These are phyloP conservation scores for Hydropotes inermis DNA, from an alignment of 2,113 vertebrate species.

Conservation along the genomic window DNA sequence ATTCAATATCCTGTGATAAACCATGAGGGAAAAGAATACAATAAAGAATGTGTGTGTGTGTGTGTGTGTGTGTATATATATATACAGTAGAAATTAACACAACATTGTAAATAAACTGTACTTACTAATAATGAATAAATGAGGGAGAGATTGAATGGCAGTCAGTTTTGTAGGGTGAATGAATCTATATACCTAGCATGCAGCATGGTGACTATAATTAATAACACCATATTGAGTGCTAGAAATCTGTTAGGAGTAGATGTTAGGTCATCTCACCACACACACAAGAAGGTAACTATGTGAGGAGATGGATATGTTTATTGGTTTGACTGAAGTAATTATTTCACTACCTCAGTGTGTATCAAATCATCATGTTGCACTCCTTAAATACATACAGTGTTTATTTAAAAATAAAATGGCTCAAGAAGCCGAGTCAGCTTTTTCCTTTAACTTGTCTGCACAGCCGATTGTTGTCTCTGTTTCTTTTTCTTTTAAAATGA, in stretches of 20 bases:
- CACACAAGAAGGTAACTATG: neutral
- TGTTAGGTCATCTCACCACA: neutral
- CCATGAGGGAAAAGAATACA: neutral
- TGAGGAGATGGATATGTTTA: neutral
- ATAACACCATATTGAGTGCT: neutral
- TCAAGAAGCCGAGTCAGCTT: neutral
- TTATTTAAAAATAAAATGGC: neutral
- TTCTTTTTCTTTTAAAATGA: neutral
- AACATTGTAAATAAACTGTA: neutral
- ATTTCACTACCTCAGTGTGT: neutral
- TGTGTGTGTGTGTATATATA: too few relatives aligned
- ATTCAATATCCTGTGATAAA: neutral
- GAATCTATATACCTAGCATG: rapidly evolving
- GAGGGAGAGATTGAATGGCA: neutral
- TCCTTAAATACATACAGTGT: neutral
- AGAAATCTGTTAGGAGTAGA: neutral
- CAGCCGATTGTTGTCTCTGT: neutral
- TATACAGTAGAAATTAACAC: neutral
- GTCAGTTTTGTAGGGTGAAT: neutral
- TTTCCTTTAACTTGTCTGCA: neutral
- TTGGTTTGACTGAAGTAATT: neutral
- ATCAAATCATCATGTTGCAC: neutral
- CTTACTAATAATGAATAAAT: neutral
- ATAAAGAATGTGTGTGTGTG: neutral
- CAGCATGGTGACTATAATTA: neutral